Conservation (phyloP, 30 jellyfish, hydroid and myxozoan genomes). For the Haliclystus octoradiatus region DNA sequence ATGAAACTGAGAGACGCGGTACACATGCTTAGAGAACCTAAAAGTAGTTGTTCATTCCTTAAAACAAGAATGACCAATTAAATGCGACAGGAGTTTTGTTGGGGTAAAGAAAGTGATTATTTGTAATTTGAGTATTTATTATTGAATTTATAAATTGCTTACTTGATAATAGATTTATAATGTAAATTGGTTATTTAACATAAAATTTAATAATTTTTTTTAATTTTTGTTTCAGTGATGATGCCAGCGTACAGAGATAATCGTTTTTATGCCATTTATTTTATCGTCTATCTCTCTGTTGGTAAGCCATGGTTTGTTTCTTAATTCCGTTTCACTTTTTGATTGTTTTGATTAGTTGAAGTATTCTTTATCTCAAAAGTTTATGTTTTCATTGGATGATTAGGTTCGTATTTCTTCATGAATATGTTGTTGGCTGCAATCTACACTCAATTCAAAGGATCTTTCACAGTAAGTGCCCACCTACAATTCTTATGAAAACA, state of each 20-base stretch:
- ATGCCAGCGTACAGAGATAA: conserved; percentile 86
- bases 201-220: neutral
- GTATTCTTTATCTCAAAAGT: neutral
- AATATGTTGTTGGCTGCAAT: conserved; percentile 89
- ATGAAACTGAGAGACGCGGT: too few relatives aligned
- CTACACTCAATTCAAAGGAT: conserved; percentile 84
- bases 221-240: conserved; percentile 38
- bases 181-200: neutral
- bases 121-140: too few relatives aligned
- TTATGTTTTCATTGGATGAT: neutral
- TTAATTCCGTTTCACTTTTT: neutral
- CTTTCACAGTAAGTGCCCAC: conserved; percentile 84
- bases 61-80: too few relatives aligned
- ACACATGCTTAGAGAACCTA: too few relatives aligned
- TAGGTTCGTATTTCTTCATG: conserved; percentile 86
- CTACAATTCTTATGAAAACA: too few relatives aligned
- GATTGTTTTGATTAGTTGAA: neutral
- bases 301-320: conserved; percentile 32
- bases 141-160: too few relatives aligned
- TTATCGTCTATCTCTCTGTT: conserved; percentile 54
- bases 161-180: too few relatives aligned
- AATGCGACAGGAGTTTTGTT: too few relatives aligned
- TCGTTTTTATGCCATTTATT: conserved; percentile 57
- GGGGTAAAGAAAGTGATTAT: too few relatives aligned
- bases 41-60: too few relatives aligned